These are phyloP conservation scores for Coregonus ussuriensis DNA, from an alignment of 2,797 vertebrate species.

Conservation along the genomic window DNA sequence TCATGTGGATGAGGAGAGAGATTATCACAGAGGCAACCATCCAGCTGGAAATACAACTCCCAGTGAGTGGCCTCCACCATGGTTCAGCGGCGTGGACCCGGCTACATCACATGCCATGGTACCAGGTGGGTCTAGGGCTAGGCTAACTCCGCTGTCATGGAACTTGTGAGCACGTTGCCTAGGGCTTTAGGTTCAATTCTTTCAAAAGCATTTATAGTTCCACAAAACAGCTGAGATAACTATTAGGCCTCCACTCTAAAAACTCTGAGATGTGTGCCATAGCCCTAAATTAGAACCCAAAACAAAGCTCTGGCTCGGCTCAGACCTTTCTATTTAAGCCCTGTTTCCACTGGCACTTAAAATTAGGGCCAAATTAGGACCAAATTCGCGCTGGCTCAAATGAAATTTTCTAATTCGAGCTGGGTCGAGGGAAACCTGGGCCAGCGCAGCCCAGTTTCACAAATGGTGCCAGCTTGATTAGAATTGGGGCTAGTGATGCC, in stretches of 20 bases:
- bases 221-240: not conserved
- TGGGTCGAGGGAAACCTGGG: too few species aligned
- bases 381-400: too few species aligned
- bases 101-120: slow-evolving; percentile 58
- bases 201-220: not conserved
- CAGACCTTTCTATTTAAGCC: not conserved
- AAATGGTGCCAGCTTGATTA: too few species aligned
- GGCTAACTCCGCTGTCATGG: slow-evolving; percentile 48
- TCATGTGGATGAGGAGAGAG: slow-evolving; percentile 13
- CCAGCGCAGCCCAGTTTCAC: too few species aligned
- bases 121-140: slow-evolving; percentile 33
- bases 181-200: slow-evolving; percentile 6
- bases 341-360: too few species aligned
- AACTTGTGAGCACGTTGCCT: slow-evolving; percentile 24
- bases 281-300: slow-evolving; percentile 32
- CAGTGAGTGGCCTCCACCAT: slow-evolving; percentile 8
- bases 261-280: slow-evolving; percentile 34
- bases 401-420: too few species aligned
- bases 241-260: slow-evolving; percentile 8
- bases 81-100: slow-evolving; percentile 45
- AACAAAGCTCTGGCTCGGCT: slow-evolving; percentile 17
- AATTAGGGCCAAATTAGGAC: too few species aligned
- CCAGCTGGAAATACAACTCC: slow-evolving; percentile 5
- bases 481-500: too few species aligned
- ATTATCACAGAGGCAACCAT: slow-evolving; percentile 23